Evolutionary conservation across 2,888 invertebrate genomes (phyloP), one percentile per base, ranked within the genome.

Genomic region (Argyresthia goedartella): DNA sequence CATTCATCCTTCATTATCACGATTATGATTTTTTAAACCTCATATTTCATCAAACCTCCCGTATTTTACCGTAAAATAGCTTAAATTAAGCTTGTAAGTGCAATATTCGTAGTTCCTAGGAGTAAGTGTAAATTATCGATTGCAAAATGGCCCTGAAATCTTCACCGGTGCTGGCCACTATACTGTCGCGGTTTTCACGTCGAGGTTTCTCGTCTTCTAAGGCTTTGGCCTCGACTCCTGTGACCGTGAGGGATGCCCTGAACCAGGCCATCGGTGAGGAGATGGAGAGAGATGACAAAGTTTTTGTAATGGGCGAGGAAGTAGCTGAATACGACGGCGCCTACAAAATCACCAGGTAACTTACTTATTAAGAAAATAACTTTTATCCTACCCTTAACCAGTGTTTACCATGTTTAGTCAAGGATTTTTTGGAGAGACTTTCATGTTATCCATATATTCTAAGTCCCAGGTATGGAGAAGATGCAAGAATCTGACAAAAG

Each of bases 241-340:
- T 99, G 90, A 97, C 96, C 6, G 97, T 98, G 2, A 89, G 99
- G 71, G 99, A 99, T 91, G 99, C 99, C 53, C 86, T 99, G 52
- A 99, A 99, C 84, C 89, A 93, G 54, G 99, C 99, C 0, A 88
- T 99, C 71, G 98, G 99, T 74, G 99, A 99, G 73, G 99, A 99
- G 87, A 94, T 99, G 91, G 92, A 93, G 64, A 89, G 93, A 55
- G 99, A 99, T 74, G 96, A 98, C 36, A 89, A 89, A 55, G 97
- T 97, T 0, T 97, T 97, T 73, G 71, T 98, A 44, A 66, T 98
- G 57, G 99, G 99, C 43, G 99, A 99, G 78, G 99, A 99, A 87
- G 99, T 99, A 0, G 99, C 98, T n/a, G 92, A 95, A 80, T 99
- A 98, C 70, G 98, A 99, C 73, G 99, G 99, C 57, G 98, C 98